A percentile compares a stretch with the other conserved stretches of the same genome.
Conservation (phyloP, 2,113 vertebrate species). For the Eretmochelys imbricata region DNA sequence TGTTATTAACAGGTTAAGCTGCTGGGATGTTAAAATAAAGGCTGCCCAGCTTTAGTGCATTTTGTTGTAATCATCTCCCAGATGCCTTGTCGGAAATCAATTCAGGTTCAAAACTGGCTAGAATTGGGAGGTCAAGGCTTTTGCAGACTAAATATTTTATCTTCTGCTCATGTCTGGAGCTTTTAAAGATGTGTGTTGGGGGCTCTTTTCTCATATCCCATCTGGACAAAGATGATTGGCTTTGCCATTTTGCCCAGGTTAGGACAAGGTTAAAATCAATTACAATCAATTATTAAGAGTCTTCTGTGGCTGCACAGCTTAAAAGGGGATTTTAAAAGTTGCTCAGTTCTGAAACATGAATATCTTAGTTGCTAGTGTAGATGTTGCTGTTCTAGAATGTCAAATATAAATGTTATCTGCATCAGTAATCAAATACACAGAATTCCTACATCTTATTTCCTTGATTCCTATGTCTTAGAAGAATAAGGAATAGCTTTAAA, state of each 20-base stretch:
- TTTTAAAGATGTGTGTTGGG: conserved; percentile 89
- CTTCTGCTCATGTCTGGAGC: conserved; percentile 90
- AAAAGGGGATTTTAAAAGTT: conserved; percentile 80
- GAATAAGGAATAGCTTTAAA: conserved; percentile 39
- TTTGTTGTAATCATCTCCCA: conserved; percentile 96
- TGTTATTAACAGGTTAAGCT: conserved; percentile 88
- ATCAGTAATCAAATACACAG: conserved; percentile 46
- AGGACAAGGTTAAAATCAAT: conserved; percentile 94
- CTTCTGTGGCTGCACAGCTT: conserved; percentile 83
- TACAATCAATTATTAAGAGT: conserved; percentile 95
- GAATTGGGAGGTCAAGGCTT: conserved; percentile 92
- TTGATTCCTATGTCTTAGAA: conserved; percentile 43
- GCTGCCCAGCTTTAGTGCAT: conserved; percentile 92
- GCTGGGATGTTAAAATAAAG: conserved; percentile 86
- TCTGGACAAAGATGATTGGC: conserved; percentile 85
- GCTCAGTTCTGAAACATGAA: conserved; percentile 72
- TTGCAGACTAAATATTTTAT: conserved; percentile 97
- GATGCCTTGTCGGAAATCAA: conserved; percentile 97
- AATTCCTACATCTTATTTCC: conserved; percentile 48
- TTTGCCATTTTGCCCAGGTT: conserved; percentile 87
- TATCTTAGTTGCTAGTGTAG: conserved; percentile 66
- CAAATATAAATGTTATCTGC: conserved; percentile 74
- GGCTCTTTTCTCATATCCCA: conserved; percentile 84
- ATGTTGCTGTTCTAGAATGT: conserved; percentile 72
- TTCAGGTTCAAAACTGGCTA: conserved; percentile 91